Base-by-base conservation (phyloP, 1,140 invertebrate genomes). In the Megathymus violae region DNA sequence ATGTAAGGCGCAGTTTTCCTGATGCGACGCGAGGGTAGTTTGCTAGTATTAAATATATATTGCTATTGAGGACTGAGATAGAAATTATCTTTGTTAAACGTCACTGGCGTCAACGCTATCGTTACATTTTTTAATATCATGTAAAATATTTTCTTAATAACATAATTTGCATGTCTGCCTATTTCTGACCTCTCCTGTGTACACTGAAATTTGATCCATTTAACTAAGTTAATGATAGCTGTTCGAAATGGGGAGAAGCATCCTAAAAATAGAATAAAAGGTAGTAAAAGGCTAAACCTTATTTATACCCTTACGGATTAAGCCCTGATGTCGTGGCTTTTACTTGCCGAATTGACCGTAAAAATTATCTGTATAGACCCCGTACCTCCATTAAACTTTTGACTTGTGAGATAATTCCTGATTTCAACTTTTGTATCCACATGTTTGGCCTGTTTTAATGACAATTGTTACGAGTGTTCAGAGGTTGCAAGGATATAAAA, bases 311-410 rank as follows among this genome's bases (percentile, higher is more conserved):
- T 41, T 40, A 43, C 38, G 38, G 51, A 56, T 56, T 40, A 22
- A 27, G 41, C 13, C 38, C 43, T 43, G 19, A 56, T 25, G 36
- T 54, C 51, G 7, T 13, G 22, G 38, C 51, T n/a, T 27, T 56
- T 16, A 56, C 51, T 43, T 56, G 51, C 51, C 51, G 41, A 56
- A 56, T 56, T 56, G 51, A 56, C 43, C 51, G 51, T 56, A 56
- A 43, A 56, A 41, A 43, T 56, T 56, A 56, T 56, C 51, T 27
- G 51, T 56, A 27, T 7, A 22, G 46, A 34, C 38, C 51, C 51
- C 43, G 41, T 54, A 54, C 51, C 38, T 54, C 51, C 38, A 54
- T 54, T 31, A 43, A 54, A 54, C 17, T 56, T 11, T 56, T 56
- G 51, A 56, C 51, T 56, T 43, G 17, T 43, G 11, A 40, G 13